Conservation (phyloP, 2,797 vertebrate genomes). For the Yasuhikotakia modesta region DNA sequence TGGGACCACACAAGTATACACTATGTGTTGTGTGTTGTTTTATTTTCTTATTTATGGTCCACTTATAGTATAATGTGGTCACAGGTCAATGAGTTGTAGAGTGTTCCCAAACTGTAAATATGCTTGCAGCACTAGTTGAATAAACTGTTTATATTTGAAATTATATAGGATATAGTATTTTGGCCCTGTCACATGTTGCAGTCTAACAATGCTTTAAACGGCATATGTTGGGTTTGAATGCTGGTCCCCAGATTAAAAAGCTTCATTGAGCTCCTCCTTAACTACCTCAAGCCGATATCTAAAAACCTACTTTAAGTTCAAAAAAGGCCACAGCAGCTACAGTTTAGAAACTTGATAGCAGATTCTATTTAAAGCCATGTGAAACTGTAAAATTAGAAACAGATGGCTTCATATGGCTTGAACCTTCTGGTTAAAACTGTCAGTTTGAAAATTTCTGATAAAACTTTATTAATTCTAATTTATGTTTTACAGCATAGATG, state of each 20-base stretch:
- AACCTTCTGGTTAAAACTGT: constrained; percentile 34
- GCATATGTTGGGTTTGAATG: background rate
- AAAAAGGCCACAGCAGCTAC: constrained; percentile 22
- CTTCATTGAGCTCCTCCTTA: background rate
- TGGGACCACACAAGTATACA: no score
- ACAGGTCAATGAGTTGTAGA: no score
- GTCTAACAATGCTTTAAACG: background rate
- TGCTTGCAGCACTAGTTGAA: no score
- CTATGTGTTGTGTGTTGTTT: no score
- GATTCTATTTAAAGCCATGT: constrained; percentile 28
- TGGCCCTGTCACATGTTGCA: background rate
- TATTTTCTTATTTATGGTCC: no score
- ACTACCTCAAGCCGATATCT: no score
- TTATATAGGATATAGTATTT: background rate
- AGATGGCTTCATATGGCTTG: constrained; percentile 31
- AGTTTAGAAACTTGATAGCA: constrained; percentile 7
- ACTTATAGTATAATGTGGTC: no score
- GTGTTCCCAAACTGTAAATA: no score
- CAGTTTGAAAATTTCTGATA: constrained; percentile 31
- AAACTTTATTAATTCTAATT: no score
- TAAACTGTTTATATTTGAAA: no score
- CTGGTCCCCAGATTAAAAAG: background rate
- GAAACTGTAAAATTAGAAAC: constrained; percentile 35
- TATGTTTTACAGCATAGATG: background rate
- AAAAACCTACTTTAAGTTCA: constrained; percentile 2